Percentiles rank a stretch among this genome's conserved stretches.
These are phyloP conservation scores for Drosophila lini DNA, from an alignment of 1,140 invertebrate genomes.

Conservation along the genomic window DNA sequence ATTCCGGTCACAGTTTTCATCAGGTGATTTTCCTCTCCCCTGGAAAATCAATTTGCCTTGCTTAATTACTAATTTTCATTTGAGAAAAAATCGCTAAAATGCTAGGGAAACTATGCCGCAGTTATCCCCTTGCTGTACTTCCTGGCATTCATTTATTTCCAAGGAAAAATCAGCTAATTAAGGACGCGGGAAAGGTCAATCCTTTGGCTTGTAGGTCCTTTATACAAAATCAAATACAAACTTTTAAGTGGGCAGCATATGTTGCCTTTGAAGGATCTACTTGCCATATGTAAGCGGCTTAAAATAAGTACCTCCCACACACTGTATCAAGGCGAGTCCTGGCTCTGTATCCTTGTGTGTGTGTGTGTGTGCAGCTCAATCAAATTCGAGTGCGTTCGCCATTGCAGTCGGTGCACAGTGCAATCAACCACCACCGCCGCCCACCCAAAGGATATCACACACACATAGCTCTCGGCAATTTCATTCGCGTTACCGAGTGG, in stretches of 20 bases:
- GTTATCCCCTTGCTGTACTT: neutral
- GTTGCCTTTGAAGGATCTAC: neutral
- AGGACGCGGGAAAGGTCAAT: neutral
- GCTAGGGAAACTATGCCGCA: neutral
- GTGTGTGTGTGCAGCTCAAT: constrained; percentile 11
- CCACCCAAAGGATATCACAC: constrained; percentile 11
- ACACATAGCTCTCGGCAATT: constrained; percentile 28
- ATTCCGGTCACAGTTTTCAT: constrained; percentile 6
- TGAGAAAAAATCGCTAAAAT: neutral
- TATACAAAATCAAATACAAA: neutral
- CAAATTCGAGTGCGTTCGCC: constrained; percentile 28
- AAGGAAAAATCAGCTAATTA: neutral
- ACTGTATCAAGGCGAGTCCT: neutral
- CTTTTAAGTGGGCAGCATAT: neutral
- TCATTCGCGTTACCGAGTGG: constrained; percentile 31
- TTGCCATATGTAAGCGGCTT: constrained; percentile 14
- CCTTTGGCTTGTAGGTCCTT: neutral
- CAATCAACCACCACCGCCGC: constrained; percentile 22
- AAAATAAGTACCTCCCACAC: constrained; percentile 2
- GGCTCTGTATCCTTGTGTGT: neutral
- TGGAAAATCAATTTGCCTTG: neutral
- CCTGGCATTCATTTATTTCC: neutral
- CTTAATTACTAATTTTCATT: constrained; percentile 4
- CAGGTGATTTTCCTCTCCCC: neutral
- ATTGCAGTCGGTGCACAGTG: constrained; percentile 30